Conservation (phyloP, 2,888 invertebrate species). For the Lissocephala sabroskyi region DNA sequence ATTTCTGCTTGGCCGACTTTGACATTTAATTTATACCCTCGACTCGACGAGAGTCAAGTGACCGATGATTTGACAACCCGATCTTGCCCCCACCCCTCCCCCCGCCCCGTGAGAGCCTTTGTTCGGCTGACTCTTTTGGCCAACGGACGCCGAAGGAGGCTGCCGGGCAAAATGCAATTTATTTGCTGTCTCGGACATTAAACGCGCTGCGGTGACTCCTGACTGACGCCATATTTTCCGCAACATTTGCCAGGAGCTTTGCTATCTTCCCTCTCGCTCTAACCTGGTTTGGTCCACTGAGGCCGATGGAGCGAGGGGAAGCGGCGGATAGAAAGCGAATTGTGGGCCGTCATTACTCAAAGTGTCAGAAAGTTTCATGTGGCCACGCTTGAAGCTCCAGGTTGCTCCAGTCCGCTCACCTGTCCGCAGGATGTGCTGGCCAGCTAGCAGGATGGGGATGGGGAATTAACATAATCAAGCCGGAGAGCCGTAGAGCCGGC, state of each 20-base stretch:
- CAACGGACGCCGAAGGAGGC: constrained; percentile 6
- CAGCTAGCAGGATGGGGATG: constrained; percentile 58
- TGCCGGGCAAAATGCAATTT: constrained; percentile 69
- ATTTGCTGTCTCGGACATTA: constrained; percentile 67
- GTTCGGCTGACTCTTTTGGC: neutral
- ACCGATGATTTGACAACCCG: too few relatives aligned
- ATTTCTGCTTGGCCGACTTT: too few relatives aligned
- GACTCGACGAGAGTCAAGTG: too few relatives aligned
- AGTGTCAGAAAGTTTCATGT: constrained; percentile 36
- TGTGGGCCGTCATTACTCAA: constrained; percentile 49
- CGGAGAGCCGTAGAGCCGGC: too few relatives aligned
- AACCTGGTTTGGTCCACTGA: too few relatives aligned
- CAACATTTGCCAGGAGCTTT: constrained; percentile 55
- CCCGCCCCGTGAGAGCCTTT: too few relatives aligned
- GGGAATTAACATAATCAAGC: constrained; percentile 58
- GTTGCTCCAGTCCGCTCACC: too few relatives aligned
- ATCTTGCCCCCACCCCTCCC: too few relatives aligned
- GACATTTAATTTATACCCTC: too few relatives aligned
- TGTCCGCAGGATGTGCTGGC: constrained; percentile 46
- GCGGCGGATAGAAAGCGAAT: too few relatives aligned
- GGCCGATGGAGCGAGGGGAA: too few relatives aligned
- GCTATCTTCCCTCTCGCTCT: neutral
- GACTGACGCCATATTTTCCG: constrained; percentile 69
- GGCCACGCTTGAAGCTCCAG: too few relatives aligned
- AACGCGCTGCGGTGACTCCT: constrained; percentile 65